A percentile compares a stretch with the other conserved stretches of the same genome.
Conservation (phyloP, 2,888 invertebrate genomes). For the Ophion slaviceki region DNA sequence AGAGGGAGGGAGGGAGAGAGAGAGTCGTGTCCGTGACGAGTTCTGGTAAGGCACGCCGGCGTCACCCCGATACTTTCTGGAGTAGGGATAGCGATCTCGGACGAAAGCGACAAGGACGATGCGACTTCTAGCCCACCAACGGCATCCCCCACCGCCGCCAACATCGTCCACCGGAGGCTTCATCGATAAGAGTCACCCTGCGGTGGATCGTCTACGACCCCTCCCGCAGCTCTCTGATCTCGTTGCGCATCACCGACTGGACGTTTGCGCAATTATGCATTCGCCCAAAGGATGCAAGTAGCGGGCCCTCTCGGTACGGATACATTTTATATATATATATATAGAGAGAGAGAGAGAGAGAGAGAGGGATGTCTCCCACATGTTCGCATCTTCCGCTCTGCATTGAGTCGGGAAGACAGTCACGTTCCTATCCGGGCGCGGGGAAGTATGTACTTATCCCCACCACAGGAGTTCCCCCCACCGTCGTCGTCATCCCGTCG, state of each 20-base stretch:
- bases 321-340: background rate
- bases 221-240: slow-evolving; percentile 33
- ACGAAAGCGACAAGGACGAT: slow-evolving; percentile 54
- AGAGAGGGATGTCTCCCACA: slow-evolving; percentile 7
- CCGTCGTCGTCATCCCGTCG: slow-evolving; percentile 31
- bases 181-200: slow-evolving; percentile 42
- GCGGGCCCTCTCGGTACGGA: background rate
- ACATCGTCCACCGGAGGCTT: slow-evolving; percentile 51
- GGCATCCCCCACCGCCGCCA: slow-evolving; percentile 57
- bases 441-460: slow-evolving; percentile 60
- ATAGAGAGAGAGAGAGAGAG: background rate
- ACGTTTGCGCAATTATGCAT: slow-evolving; percentile 24
- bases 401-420: slow-evolving; percentile 13
- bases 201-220: slow-evolving; percentile 51
- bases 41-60: slow-evolving; percentile 54
- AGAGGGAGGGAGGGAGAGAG: slow-evolving; percentile 17
- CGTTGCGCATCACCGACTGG: slow-evolving; percentile 11
- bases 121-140: slow-evolving; percentile 67
- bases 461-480: slow-evolving; percentile 55
- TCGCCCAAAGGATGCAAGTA: slow-evolving; percentile 1
- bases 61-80: slow-evolving; percentile 42
- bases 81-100: slow-evolving; percentile 69
- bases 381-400: slow-evolving; percentile 5
- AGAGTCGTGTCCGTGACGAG: slow-evolving; percentile 43
- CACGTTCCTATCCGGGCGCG: slow-evolving; percentile 41